Percentiles rank a stretch among this genome's conserved stretches.
These are phyloP conservation scores for Amphiprion ocellaris DNA, from an alignment of 2,113 vertebrate genomes.

Conservation along the genomic window DNA sequence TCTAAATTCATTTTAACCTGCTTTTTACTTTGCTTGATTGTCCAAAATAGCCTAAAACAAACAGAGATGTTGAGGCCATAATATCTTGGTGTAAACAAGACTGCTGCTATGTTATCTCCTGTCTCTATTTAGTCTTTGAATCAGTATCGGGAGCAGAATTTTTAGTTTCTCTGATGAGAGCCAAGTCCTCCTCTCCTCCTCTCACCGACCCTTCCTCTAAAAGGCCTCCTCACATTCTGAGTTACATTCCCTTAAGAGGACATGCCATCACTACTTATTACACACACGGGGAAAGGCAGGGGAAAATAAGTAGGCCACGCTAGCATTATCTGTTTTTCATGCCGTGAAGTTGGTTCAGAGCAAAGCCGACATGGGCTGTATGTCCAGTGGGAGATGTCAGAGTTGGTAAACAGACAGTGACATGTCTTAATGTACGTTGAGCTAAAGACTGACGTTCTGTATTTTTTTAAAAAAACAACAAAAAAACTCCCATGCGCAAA, in stretches of 20 bases:
- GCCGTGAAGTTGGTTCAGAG: conserved; percentile 57
- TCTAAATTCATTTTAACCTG: not conserved
- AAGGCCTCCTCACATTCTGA: conserved; percentile 55
- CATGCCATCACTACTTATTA: conserved; percentile 81
- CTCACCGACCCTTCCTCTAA: conserved; percentile 59
- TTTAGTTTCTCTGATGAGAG: conserved; percentile 4
- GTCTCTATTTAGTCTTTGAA: not conserved
- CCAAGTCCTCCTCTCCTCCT: conserved; percentile 1
- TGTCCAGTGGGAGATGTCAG: conserved; percentile 62
- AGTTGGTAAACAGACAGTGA: conserved; percentile 64
- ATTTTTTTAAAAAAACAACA: not conserved
- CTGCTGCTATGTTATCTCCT: not conserved
- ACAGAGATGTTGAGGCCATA: not conserved
- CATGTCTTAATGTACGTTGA: conserved; percentile 65
- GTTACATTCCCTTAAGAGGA: conserved; percentile 75
- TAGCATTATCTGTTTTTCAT: conserved; percentile 75
- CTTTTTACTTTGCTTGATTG: conserved; percentile 13
- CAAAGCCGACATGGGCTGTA: conserved; percentile 60
- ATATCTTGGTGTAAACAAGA: not conserved
- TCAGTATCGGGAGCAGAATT: conserved; percentile 8
- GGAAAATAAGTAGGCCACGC: conserved; percentile 75
- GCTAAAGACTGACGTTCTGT: conserved; percentile 27
- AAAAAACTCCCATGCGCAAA: conserved; percentile 14
- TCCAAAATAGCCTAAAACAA: not conserved
- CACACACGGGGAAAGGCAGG: conserved; percentile 62